Evolutionary conservation across 2,797 vertebrate genomes (phyloP), one percentile per base, ranked within the genome.

Genomic region (Catamblyrhynchus diadema): DNA sequence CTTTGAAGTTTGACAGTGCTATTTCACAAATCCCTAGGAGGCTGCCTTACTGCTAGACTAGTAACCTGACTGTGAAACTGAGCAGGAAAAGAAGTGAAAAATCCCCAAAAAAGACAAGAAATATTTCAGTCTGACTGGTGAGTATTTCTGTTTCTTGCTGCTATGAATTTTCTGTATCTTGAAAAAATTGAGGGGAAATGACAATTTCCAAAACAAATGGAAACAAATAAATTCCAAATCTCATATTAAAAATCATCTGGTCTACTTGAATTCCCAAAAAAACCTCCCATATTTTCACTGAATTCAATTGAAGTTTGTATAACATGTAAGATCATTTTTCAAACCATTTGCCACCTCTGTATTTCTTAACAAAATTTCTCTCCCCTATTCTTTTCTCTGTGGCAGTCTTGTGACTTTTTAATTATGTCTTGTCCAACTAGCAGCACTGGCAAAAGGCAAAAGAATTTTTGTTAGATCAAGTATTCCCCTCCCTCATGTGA

Each of bases 1-100:
- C 79, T 94, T 93, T 92, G 61, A 87, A 90, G 59, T 89, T 93
- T 87, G 79, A 94, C 79, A 73, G 42, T 71, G 74, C 83, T 89
- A 59, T 78, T 90, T 89, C 74, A 81, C 67, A 82, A 95, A 94
- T 81, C 93, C 92, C 79, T 83, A 15, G 64, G 86, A 92, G 75
- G 75, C 42, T 86, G 41, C 67, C 92, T 85, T 92, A 77, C 79
- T 95, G 50, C 86, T 57, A 61, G 59, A 50, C 50, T 88, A 89
- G 81, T 85, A 93, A 92, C 54, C 35, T 59, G 53, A 74, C 73
- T 69, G 56, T 62, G 45, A 42, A 93, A 77, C 45, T 59, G 47
- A 71, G 57, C 12, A 66, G 39, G 37, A 85, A 80, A 84, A 86
- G 21, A 93, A 70, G 14, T 47, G 35, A 69, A 92, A 88, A 51